Conservation (phyloP, 2,888 invertebrate species). For the Diabrotica balteata region DNA sequence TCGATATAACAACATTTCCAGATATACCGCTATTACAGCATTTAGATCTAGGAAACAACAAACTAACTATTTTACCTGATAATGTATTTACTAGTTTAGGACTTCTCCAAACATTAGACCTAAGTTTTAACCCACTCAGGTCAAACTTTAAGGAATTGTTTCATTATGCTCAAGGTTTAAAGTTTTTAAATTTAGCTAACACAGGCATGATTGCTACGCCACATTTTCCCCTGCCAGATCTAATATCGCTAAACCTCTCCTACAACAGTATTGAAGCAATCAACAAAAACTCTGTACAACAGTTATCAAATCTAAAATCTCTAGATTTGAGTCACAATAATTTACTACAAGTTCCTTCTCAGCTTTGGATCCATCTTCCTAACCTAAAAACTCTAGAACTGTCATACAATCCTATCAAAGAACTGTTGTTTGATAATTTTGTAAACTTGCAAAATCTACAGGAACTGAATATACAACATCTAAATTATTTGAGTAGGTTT, state of each 20-base stretch:
- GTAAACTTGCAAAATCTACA: constrained; percentile 74
- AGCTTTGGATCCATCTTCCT: constrained; percentile 75
- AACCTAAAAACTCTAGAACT: constrained; percentile 79
- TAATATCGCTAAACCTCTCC: constrained; percentile 81
- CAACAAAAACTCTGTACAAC: constrained; percentile 74
- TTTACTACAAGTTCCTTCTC: constrained; percentile 68
- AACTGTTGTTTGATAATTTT: constrained; percentile 76
- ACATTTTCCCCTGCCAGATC: constrained; percentile 76
- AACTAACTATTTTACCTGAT: constrained; percentile 85
- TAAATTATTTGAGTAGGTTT: constrained; percentile 75
- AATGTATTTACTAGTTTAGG: constrained; percentile 86
- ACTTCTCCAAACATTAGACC: constrained; percentile 78
- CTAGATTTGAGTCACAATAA: constrained; percentile 81
- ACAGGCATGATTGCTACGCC: constrained; percentile 81
- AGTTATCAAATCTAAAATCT: constrained; percentile 73
- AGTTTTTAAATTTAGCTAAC: constrained; percentile 77
- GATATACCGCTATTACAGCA: constrained; percentile 80
- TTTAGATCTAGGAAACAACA: constrained; percentile 80
- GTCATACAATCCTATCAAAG: constrained; percentile 81
- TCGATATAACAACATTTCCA: constrained; percentile 87
- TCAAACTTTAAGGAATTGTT: constrained; percentile 89
- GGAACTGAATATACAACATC: constrained; percentile 75
- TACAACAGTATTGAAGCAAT: constrained; percentile 77
- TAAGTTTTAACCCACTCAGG: constrained; percentile 81
- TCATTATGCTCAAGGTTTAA: constrained; percentile 82